These are phyloP conservation scores for Amiota minor DNA, from an alignment of 2,888 invertebrate genomes.

Conservation along the genomic window DNA sequence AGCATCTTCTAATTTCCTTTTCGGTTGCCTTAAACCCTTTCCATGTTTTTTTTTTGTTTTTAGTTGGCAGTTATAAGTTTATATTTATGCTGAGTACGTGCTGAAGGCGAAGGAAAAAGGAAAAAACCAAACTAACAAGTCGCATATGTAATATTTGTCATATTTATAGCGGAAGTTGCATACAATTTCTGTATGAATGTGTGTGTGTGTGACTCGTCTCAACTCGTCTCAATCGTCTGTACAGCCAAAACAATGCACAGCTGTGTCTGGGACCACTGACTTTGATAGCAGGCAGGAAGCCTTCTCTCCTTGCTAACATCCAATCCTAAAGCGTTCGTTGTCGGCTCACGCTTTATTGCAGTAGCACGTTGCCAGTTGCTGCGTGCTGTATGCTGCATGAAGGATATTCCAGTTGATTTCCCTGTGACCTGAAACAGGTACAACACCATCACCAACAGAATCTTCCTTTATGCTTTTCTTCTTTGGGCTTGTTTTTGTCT, in stretches of 20 bases:
- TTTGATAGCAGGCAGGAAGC: constrained; percentile 58
- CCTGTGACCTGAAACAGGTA: constrained; percentile 55
- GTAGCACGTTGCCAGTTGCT: not conserved
- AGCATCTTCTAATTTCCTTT: constrained; percentile 1
- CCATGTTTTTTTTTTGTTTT: too few relatives aligned
- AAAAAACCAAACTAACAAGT: constrained; percentile 22
- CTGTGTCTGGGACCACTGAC: constrained; percentile 3
- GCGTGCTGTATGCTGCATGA: constrained; percentile 1
- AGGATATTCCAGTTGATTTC: constrained; percentile 57
- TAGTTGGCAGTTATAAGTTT: constrained; percentile 49
- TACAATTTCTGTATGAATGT: constrained; percentile 61
- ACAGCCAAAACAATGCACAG: not conserved
- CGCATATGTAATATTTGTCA: constrained; percentile 56
- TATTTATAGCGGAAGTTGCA: constrained; percentile 61
- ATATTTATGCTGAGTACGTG: constrained; percentile 65
- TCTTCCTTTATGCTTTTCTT: too few relatives aligned
- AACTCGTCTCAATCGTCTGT: not conserved
- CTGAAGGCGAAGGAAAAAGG: constrained; percentile 42
- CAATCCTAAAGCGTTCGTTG: too few relatives aligned
- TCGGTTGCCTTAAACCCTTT: not conserved
- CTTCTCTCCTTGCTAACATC: not conserved
- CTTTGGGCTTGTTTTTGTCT: too few relatives aligned
- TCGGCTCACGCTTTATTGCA: too few relatives aligned
- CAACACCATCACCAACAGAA: constrained; percentile 1
- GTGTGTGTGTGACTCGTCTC: constrained; percentile 40